These are phyloP conservation scores for Tupaia chinensis DNA, from an alignment of 2,113 vertebrate genomes.

Conservation along the genomic window DNA sequence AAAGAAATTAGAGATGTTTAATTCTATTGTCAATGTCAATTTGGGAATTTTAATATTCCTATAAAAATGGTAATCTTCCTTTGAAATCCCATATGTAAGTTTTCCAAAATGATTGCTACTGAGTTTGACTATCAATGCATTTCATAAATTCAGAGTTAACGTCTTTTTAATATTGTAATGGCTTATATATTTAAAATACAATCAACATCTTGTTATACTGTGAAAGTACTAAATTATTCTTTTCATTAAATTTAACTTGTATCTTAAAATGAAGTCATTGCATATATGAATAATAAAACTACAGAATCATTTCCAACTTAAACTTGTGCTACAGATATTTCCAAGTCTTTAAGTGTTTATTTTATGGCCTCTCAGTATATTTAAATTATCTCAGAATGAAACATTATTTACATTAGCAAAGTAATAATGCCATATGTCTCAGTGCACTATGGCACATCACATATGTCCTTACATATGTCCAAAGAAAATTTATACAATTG, in stretches of 20 bases:
- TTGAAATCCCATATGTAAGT: background rate
- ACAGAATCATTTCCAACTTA: constrained; percentile 31
- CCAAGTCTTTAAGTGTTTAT: background rate
- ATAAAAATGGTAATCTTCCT: background rate
- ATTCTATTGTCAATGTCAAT: background rate
- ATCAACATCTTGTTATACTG: constrained; percentile 55
- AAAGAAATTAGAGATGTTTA: background rate
- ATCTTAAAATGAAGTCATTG: constrained; percentile 58
- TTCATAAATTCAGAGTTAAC: constrained; percentile 35
- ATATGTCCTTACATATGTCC: background rate
- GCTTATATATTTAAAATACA: constrained; percentile 54
- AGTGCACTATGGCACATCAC: background rate
- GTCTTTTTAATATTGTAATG: constrained; percentile 51
- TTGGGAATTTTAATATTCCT: constrained; percentile 28
- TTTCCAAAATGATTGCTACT: constrained; percentile 35
- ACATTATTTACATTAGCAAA: constrained; percentile 39
- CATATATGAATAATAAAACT: constrained; percentile 67
- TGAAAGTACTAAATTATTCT: constrained; percentile 52
- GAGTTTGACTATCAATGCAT: background rate
- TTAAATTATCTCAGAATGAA: constrained; percentile 34
- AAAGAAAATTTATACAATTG: background rate
- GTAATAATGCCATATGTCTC: background rate
- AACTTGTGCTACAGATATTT: constrained; percentile 46
- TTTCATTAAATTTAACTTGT: constrained; percentile 65
- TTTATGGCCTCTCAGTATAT: constrained; percentile 19